phyloP scores from a whole-genome alignment of 2,888 invertebrate genomes.

The Rhingia rostrata region DNA sequence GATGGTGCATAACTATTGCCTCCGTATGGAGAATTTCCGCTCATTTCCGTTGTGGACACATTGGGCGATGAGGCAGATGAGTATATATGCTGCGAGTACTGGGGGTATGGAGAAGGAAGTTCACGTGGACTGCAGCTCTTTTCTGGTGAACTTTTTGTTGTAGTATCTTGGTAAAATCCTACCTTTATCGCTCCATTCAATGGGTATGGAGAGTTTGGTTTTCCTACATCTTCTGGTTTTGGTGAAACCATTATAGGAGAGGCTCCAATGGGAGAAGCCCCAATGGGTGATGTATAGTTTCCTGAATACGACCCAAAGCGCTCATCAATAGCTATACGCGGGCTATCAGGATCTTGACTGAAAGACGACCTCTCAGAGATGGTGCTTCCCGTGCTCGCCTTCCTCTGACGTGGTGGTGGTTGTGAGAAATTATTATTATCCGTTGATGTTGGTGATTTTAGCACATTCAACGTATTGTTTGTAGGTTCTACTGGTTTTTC shows the following conservation, averaged over 20 bases:
- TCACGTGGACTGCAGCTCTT: constrained; percentile 92
- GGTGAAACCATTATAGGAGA: constrained; percentile 90
- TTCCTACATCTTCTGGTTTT: constrained; percentile 86
- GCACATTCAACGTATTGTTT: constrained; percentile 78
- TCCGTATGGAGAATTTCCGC: constrained; percentile 81
- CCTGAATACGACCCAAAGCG: constrained; percentile 86
- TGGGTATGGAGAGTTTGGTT: constrained; percentile 87
- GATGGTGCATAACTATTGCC: constrained; percentile 82
- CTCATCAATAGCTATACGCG: constrained; percentile 86
- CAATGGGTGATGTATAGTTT: constrained; percentile 88
- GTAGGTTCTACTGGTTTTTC: constrained; percentile 63
- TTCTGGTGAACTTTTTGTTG: constrained; percentile 92
- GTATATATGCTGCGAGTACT: constrained; percentile 85
- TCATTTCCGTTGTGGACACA: constrained; percentile 83
- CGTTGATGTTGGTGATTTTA: constrained; percentile 72
- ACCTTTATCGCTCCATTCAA: constrained; percentile 93
- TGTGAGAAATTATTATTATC: constrained; percentile 79
- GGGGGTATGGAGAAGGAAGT: constrained; percentile 86
- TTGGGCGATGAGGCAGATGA: constrained; percentile 85
- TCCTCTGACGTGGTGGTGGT: constrained; percentile 85
- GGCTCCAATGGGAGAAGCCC: constrained; percentile 84
- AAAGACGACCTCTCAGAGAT: constrained; percentile 91
- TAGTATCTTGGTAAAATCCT: constrained; percentile 95
- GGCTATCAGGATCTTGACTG: constrained; percentile 90
- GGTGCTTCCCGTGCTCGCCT: constrained; percentile 91